Percentiles rank a stretch among this genome's conserved stretches.
Evolutionary conservation across 2,888 invertebrate genomes (phyloP).

Genomic region (Cerastoderma edule): DNA sequence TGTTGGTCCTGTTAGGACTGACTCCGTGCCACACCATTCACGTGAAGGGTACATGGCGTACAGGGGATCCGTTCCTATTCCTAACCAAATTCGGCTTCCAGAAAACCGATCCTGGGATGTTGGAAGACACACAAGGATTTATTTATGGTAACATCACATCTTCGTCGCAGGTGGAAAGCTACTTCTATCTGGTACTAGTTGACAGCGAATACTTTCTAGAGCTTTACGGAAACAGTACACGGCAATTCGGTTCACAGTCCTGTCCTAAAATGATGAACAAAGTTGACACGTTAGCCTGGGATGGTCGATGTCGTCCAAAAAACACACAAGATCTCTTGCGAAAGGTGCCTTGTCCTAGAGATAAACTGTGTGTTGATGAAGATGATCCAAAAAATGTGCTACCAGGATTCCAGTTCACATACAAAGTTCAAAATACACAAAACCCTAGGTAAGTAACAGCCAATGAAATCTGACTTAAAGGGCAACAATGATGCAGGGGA

Average conservation of each 20-base stretch:
- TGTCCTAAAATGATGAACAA: conserved; percentile 95
- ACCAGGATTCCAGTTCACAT: conserved; percentile 95
- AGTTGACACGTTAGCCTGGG: conserved; percentile 92
- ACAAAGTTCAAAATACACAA: conserved; percentile 93
- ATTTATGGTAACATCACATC: conserved; percentile 98
- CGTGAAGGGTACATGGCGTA: conserved; percentile 80
- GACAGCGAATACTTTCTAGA: conserved; percentile 94
- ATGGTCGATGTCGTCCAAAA: conserved; percentile 91
- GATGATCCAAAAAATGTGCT: conserved; percentile 91
- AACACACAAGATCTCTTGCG: conserved; percentile 92
- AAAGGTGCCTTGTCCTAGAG: conserved; percentile 92
- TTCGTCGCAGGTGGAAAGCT: conserved; percentile 81
- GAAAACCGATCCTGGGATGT: conserved; percentile 94
- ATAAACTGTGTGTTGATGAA: conserved; percentile 93
- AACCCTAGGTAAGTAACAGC: conserved; percentile 90
- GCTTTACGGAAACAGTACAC: conserved; percentile 92
- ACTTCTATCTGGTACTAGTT: conserved; percentile 94
- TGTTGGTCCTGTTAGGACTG: neutral
- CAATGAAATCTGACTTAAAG: too few relatives aligned
- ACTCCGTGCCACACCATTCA: conserved; percentile 56
- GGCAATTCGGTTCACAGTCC: conserved; percentile 84
- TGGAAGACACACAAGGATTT: conserved; percentile 95
- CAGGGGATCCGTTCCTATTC: conserved; percentile 89
- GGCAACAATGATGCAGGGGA: too few relatives aligned
- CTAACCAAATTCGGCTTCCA: conserved; percentile 98